These are phyloP conservation scores for Propsilocerus akamusi DNA, from an alignment of 1,140 invertebrate species.

Conservation along the genomic window DNA sequence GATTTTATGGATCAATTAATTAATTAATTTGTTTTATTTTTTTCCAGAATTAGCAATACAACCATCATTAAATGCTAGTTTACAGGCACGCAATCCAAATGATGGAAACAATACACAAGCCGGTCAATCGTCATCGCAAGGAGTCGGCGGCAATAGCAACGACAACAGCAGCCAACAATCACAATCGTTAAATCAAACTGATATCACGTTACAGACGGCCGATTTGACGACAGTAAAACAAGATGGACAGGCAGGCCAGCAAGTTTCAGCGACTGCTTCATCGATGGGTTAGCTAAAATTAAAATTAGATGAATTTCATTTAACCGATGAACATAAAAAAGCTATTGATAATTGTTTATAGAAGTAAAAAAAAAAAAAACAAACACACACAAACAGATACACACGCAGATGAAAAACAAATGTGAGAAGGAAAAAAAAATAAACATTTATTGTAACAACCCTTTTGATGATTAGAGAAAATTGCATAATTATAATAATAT, in stretches of 20 bases:
- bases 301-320: conserved; percentile 4
- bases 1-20: not conserved
- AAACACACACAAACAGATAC: not conserved
- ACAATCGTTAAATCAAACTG: not conserved
- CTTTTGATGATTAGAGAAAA: not conserved
- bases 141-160: not conserved
- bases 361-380: not conserved
- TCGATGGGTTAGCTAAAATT: conserved; percentile 3
- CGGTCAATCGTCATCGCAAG: not conserved
- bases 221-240: not conserved
- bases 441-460: too few species aligned
- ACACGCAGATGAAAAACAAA: not conserved
- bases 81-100: conserved; percentile 18
- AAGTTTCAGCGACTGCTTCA: not conserved
- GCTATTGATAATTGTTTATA: conserved; percentile 3
- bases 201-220: too few species aligned
- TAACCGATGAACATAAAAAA: conserved; percentile 3
- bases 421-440: not conserved
- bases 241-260: not conserved
- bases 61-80: conserved; percentile 24
- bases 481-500: not conserved
- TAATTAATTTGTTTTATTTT: not conserved
- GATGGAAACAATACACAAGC: not conserved
- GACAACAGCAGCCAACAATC: not conserved
- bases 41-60: conserved; percentile 23